These are phyloP conservation scores for Struthio camelus DNA, from an alignment of 2,113 vertebrate genomes.

Conservation along the genomic window DNA sequence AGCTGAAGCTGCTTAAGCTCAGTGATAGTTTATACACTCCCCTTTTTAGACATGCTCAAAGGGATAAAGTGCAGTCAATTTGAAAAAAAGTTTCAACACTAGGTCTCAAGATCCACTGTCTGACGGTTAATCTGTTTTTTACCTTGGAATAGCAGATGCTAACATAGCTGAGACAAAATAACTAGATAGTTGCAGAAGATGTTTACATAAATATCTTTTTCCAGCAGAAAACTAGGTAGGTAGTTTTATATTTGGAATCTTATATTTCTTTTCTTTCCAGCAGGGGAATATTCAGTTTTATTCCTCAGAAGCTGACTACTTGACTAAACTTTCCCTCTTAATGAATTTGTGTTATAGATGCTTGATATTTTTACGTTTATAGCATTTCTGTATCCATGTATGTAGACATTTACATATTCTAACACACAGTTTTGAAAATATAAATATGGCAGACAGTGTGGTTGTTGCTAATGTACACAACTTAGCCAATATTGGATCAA, in stretches of 20 bases:
- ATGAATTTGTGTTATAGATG: neutral
- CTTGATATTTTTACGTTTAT: neutral
- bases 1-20: neutral
- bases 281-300: fast-evolving
- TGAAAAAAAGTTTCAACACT: neutral
- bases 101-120: neutral
- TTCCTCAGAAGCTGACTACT: neutral
- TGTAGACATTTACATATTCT: neutral
- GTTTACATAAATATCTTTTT: neutral
- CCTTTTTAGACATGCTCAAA: neutral
- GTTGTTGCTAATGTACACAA: neutral
- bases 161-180: neutral
- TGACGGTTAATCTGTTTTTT: neutral
- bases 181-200: neutral
- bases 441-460: neutral
- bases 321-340: neutral
- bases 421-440: neutral
- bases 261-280: neutral
- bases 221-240: neutral
- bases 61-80: neutral
- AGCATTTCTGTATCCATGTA: neutral
- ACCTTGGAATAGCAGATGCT: neutral
- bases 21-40: neutral
- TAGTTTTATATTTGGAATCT: neutral
- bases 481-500: neutral